Evolutionary conservation across 2,888 invertebrate genomes (phyloP), one percentile per base, ranked within the genome.

Genomic region (Polymixis lichenea): DNA sequence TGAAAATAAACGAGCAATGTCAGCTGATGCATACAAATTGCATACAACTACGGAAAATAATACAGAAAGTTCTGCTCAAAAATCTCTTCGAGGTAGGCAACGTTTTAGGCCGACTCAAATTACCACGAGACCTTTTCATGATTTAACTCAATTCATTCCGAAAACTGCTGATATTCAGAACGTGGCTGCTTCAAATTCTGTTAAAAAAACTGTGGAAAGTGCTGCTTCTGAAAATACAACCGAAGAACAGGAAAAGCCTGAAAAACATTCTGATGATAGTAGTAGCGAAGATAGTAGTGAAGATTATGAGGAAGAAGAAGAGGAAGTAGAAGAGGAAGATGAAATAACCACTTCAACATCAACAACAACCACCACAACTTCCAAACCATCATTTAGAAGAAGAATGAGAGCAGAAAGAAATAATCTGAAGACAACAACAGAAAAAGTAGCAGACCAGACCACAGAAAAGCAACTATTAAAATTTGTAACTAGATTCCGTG

Each of bases 401-500:
- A 89, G 88, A 87, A 87, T 87, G 55, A 89, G 82, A 77, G 65
- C 84, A 49, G 75, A 81, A 51, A 76, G 51, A 66, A 4, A 2
- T 6, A 25, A 32, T 56, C 32, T 70, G 15, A 76, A 61, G 51
- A 87, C 91, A 38, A 91, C 92, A 46, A 92, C 93, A 38, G 83
- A 86, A 72, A 89, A 87, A 77, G 83, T 90, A 38, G 69, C 77
- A 19, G 83, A 77, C 19, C 86, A 89, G 68, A 87, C 86, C 56
- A 84, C 83, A 53, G 89, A 89, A 78, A 75, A 84, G 25, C 91
- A 92, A 61, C 94, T 91, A 84, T 82, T 96, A 25, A 90, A 90
- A 70, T 84, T 95, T 67, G 87, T 93, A 11, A 96, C 96, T 25
- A 90, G 95, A 83, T 96, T 96, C 61, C 88, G 93, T 25, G 92